Conservation (phyloP, 53 echinoderm and acorn worm genomes). For the Mesocentrotus franciscanus region DNA sequence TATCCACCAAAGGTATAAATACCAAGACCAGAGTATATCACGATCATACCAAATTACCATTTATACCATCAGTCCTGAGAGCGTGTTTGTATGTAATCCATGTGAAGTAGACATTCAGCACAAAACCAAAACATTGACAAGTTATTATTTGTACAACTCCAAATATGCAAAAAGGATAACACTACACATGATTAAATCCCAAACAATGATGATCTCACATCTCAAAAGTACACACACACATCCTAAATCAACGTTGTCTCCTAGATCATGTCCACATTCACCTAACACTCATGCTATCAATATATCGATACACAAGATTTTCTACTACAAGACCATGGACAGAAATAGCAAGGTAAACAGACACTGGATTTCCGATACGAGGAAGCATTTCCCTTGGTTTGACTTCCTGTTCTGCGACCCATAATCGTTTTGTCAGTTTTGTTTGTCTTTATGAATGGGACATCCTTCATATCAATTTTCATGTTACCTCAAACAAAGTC, state of each 20-base stretch:
- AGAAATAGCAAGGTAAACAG: conserved; percentile 37
- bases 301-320: not conserved
- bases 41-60: not conserved
- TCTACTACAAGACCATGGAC: not conserved
- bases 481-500: not conserved
- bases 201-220: not conserved
- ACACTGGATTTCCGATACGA: conserved; percentile 30
- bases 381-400: conserved; percentile 31
- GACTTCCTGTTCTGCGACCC: not conserved
- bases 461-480: not conserved
- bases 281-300: not conserved
- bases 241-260: not conserved
- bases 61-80: not conserved
- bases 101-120: not conserved
- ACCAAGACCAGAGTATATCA: not conserved
- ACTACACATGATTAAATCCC: not conserved
- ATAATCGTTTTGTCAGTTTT: not conserved
- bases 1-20: not conserved
- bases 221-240: not conserved
- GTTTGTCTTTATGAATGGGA: not conserved
- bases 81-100: not conserved
- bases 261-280: not conserved
- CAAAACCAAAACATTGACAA: not conserved
- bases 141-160: not conserved
- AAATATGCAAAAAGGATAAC: not conserved